phyloP scores from a whole-genome alignment of 2,888 invertebrate genomes.

The Yponomeuta cagnagella region DNA sequence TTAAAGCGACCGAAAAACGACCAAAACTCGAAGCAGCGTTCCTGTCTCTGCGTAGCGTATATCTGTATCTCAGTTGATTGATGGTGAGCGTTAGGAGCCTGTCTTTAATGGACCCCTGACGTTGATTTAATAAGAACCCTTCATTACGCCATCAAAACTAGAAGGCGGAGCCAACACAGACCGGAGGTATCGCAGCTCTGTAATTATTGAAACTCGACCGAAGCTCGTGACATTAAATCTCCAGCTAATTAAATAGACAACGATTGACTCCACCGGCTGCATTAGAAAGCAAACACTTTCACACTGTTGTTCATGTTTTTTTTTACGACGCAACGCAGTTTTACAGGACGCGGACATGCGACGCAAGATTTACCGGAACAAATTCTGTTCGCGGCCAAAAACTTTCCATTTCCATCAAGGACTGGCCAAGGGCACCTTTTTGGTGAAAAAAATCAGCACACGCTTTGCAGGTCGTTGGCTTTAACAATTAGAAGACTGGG shows the following conservation, averaged over 20 bases:
- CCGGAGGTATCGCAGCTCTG: constrained; percentile 21
- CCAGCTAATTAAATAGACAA: constrained; percentile 26
- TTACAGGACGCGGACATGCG: constrained; percentile 18
- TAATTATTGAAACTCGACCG: constrained; percentile 32
- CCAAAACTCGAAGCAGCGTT: not conserved
- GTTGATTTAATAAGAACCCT: constrained; percentile 75
- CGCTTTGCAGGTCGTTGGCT: constrained; percentile 41
- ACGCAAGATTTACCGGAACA: not conserved
- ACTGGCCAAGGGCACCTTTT: constrained; percentile 28
- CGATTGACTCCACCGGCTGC: constrained; percentile 15
- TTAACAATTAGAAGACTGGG: constrained; percentile 45
- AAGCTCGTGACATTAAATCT: constrained; percentile 22
- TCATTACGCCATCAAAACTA: constrained; percentile 56
- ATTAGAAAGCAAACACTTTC: constrained; percentile 16
- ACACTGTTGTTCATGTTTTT: not conserved
- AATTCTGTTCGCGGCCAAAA: constrained; percentile 22
- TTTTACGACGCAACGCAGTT: not conserved
- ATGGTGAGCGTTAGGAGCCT: constrained; percentile 47
- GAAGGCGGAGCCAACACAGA: constrained; percentile 31
- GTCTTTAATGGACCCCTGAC: constrained; percentile 69
- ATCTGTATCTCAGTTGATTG: constrained; percentile 47
- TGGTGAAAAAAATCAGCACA: constrained; percentile 28
- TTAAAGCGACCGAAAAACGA: not conserved
- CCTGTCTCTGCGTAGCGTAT: not conserved
- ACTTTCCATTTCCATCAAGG: constrained; percentile 45